Conservation (phyloP, 1,140 invertebrate genomes). For the Drosophila punjabiensis region DNA sequence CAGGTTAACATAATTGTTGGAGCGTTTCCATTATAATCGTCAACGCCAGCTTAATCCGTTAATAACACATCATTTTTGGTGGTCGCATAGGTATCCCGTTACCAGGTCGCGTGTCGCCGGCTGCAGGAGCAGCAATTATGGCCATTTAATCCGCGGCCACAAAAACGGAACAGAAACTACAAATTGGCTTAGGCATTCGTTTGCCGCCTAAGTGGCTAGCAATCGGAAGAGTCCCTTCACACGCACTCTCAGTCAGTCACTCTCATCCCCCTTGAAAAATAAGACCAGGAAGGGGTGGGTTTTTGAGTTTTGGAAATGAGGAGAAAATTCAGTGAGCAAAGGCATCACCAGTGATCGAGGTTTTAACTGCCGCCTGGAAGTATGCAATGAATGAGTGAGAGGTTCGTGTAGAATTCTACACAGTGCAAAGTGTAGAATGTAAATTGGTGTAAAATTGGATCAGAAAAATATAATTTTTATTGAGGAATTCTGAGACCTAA, state of each 20-base stretch:
- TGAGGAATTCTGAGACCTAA: too few relatives aligned
- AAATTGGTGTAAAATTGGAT: background rate
- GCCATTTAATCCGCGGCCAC: constrained; percentile 71
- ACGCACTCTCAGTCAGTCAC: constrained; percentile 9
- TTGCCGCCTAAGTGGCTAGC: constrained; percentile 65
- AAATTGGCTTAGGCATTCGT: constrained; percentile 67
- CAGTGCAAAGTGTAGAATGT: background rate
- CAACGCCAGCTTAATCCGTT: constrained; percentile 61
- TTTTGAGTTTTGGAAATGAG: background rate
- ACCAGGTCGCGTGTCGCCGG: constrained; percentile 61
- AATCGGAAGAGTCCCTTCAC: constrained; percentile 8
- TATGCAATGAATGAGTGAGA: background rate
- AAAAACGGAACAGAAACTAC: constrained; percentile 60
- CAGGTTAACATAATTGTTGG: constrained; percentile 65
- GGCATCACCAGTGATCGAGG: background rate
- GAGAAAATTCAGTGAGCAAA: background rate
- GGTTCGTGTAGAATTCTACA: background rate
- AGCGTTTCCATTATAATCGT: constrained; percentile 31
- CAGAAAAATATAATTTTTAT: background rate
- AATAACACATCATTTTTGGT: constrained; percentile 78
- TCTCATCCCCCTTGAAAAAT: background rate
- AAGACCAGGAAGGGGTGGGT: background rate
- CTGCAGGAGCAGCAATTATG: constrained; percentile 66
- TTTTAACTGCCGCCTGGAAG: constrained; percentile 12
- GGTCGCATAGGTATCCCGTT: constrained; percentile 59